phyloP scores from a whole-genome alignment of 2,113 vertebrate species.

The Mesocricetus auratus region DNA sequence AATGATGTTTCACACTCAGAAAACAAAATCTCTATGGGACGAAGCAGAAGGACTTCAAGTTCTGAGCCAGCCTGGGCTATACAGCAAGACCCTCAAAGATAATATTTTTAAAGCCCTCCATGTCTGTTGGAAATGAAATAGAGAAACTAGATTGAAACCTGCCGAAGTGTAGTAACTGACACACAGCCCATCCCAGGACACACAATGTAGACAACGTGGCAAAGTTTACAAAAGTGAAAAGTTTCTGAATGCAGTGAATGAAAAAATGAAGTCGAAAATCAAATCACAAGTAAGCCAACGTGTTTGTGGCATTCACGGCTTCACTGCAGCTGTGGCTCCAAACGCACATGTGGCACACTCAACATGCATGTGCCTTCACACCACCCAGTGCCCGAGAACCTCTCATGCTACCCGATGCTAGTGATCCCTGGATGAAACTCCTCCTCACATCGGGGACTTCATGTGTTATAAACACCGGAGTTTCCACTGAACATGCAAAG shows the following conservation, averaged over 20 bases:
- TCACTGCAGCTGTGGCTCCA: background rate
- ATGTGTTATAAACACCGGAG: background rate
- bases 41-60: no score
- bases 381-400: background rate
- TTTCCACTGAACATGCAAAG: background rate
- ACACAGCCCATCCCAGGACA: background rate
- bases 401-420: background rate
- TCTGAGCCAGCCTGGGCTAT: no score
- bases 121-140: no score
- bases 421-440: background rate
- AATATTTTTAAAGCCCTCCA: no score
- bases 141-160: no score
- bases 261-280: background rate
- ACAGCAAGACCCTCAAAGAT: no score
- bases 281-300: rapidly evolving
- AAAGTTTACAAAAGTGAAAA: background rate
- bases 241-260: background rate
- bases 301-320: background rate
- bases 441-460: background rate
- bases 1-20: no score
- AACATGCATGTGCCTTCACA: background rate
- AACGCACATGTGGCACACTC: background rate
- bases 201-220: background rate
- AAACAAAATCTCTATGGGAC: no score
- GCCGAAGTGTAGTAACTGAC: background rate